These are phyloP conservation scores for Tupaia tana DNA, from an alignment of 2,113 vertebrate genomes.

Conservation along the genomic window DNA sequence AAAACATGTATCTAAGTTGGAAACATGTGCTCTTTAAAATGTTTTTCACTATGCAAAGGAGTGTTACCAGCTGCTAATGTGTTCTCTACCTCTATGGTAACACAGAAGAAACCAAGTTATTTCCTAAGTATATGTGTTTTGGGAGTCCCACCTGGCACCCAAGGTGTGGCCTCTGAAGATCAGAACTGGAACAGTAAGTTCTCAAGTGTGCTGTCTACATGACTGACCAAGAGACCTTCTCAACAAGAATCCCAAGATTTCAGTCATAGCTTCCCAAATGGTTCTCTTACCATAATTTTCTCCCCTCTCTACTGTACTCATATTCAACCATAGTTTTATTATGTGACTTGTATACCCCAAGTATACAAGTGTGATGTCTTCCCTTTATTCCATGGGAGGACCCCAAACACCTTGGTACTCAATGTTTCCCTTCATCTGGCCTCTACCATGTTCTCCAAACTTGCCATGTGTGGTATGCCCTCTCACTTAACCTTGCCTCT, in stretches of 20 bases:
- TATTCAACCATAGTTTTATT: not conserved
- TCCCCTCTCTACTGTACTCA: not conserved
- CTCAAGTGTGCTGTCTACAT: not conserved
- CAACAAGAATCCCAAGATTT: slow-evolving; percentile 13
- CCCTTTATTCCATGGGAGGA: not conserved
- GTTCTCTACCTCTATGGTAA: not conserved
- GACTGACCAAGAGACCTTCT: not conserved
- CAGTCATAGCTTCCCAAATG: not conserved
- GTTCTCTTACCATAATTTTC: not conserved
- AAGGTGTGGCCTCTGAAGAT: not conserved
- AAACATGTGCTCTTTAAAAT: slow-evolving; percentile 37
- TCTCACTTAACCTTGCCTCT: not conserved
- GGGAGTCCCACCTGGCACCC: not conserved
- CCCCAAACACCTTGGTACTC: not conserved
- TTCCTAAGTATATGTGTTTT: not conserved
- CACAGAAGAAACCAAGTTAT: not conserved
- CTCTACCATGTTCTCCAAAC: not conserved
- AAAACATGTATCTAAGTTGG: slow-evolving; percentile 36
- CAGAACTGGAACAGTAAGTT: not conserved
- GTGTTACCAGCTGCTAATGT: not conserved
- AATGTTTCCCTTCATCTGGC: not conserved
- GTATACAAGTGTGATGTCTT: not conserved
- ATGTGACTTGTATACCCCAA: not conserved
- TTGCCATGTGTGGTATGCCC: not conserved
- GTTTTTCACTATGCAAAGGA: slow-evolving; percentile 33